A percentile compares a stretch with the other conserved stretches of the same genome.
Evolutionary conservation across 2,113 vertebrate genomes (phyloP).

Genomic region (Scatophagus argus): DNA sequence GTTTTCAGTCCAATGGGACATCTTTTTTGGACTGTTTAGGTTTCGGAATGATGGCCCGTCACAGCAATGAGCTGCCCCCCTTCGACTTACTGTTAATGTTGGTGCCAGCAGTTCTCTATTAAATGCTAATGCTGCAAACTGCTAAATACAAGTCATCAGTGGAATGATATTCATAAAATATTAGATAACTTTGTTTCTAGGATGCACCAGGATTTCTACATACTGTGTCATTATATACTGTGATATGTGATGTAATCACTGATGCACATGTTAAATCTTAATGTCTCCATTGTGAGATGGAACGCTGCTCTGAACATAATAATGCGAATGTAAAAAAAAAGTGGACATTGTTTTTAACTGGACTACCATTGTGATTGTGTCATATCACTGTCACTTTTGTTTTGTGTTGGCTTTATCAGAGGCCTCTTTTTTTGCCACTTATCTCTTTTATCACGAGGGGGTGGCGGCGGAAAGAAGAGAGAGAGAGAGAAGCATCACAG

Average conservation of each 20-base stretch:
- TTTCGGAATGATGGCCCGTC: too few species aligned
- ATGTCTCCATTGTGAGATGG: background rate
- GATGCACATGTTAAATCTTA: background rate
- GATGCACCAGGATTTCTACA: background rate
- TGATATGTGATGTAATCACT: background rate
- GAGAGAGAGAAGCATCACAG: background rate
- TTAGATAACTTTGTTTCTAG: background rate
- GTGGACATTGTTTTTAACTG: background rate
- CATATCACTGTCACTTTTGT: constrained; percentile 11
- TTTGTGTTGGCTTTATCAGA: constrained; percentile 6
- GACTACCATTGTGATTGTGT: constrained; percentile 4
- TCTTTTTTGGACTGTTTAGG: too few species aligned
- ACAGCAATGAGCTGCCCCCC: too few species aligned
- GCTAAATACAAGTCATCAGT: background rate
- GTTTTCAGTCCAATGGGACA: too few species aligned
- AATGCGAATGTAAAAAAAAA: too few species aligned
- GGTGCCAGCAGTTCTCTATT: background rate
- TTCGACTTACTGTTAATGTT: background rate
- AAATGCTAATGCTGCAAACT: background rate
- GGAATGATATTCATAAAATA: background rate
- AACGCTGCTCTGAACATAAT: background rate
- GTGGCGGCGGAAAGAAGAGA: constrained; percentile 1
- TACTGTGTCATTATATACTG: background rate
- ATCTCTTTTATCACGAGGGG: constrained; percentile 1
- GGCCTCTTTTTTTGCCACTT: constrained; percentile 1